phyloP scores from a whole-genome alignment of 2,113 vertebrate genomes.

The Cynocephalus volans region DNA sequence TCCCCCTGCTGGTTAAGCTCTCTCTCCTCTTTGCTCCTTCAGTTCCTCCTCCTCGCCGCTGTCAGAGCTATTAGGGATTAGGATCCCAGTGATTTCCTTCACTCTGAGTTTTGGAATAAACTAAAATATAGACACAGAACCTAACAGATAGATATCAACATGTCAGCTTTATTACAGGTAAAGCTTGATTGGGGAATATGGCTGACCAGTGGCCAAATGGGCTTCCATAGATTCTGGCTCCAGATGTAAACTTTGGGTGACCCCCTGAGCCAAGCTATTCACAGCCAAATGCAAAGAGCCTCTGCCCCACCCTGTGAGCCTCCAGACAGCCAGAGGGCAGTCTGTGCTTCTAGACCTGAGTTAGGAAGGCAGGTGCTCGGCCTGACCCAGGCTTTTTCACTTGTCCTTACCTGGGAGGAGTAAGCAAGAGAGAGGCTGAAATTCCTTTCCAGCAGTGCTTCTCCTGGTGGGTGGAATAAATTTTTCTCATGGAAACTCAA shows the following conservation, averaged over 20 bases:
- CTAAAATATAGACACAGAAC: neutral
- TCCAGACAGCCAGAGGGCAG: neutral
- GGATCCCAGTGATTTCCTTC: neutral
- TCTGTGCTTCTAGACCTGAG: neutral
- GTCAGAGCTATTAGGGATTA: neutral
- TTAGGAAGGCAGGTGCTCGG: neutral
- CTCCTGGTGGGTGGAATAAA: too few species aligned
- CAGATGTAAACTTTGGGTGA: neutral
- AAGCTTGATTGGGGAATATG: neutral
- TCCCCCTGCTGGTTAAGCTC: too few species aligned
- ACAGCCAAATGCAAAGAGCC: too few species aligned
- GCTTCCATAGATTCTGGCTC: neutral
- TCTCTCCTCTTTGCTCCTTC: neutral
- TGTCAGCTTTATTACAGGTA: neutral
- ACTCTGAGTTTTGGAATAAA: neutral
- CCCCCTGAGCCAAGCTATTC: neutral
- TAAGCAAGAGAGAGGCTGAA: neutral
- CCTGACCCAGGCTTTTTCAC: neutral
- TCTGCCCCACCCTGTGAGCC: neutral
- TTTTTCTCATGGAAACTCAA: neutral
- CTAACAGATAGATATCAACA: neutral
- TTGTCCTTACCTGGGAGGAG: neutral
- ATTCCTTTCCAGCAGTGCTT: neutral
- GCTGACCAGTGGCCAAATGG: neutral
- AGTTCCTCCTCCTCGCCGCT: neutral